Conservation (phyloP, 1,140 invertebrate species). For the Leptopilina clavipes region DNA sequence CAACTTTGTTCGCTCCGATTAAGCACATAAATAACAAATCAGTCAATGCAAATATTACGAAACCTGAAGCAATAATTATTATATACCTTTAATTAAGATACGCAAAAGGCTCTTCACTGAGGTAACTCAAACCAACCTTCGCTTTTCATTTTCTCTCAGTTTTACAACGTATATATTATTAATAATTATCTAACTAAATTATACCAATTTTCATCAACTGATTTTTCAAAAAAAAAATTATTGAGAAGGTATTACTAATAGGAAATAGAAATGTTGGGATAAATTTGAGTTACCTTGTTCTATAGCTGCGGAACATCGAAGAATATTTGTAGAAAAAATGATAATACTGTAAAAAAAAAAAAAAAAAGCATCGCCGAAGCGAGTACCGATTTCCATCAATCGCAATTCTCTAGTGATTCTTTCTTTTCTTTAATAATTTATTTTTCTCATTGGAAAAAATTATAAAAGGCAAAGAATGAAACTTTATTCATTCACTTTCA, state of each 20-base stretch:
- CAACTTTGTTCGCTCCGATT: conserved; percentile 9
- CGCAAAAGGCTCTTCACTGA: background rate
- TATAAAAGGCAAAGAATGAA: background rate
- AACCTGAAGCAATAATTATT: conserved; percentile 2
- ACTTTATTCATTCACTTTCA: background rate
- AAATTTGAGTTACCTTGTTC: conserved; percentile 12
- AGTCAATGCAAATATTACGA: conserved; percentile 19
- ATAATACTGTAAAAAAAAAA: conserved; percentile 9
- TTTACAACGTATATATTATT: too few relatives aligned
- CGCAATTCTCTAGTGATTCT: background rate
- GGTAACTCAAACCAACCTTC: background rate
- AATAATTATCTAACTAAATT: too few relatives aligned
- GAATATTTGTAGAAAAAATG: background rate
- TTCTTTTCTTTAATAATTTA: background rate
- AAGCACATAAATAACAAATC: background rate
- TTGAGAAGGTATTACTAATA: too few relatives aligned
- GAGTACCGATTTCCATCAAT: conserved; percentile 25
- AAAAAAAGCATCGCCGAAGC: conserved; percentile 20
- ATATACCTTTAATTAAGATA: conserved; percentile 20
- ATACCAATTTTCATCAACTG: too few relatives aligned
- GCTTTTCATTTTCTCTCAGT: background rate
- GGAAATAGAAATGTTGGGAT: background rate
- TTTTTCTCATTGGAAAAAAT: background rate
- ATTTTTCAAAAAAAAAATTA: too few relatives aligned
- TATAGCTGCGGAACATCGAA: conserved; percentile 14